Conservation (phyloP, 2,888 invertebrate genomes). For the Drosophila bunnanda region DNA sequence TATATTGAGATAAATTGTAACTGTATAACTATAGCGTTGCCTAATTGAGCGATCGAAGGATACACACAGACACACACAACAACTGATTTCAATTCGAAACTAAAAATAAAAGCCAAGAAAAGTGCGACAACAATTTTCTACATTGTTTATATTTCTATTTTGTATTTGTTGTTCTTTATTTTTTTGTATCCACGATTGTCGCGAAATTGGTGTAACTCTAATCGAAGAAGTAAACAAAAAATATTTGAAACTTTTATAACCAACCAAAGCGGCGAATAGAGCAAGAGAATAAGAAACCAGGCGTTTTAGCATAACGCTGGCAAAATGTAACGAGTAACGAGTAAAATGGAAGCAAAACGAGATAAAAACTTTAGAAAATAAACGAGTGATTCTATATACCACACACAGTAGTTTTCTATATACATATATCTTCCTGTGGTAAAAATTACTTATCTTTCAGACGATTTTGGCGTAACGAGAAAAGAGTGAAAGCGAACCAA, state of each 20-base stretch:
- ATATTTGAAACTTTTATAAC: conserved; percentile 35
- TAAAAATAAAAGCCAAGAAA: conserved; percentile 50
- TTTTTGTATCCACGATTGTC: conserved; percentile 13
- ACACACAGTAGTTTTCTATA: conserved; percentile 1
- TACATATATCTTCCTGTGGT: not conserved
- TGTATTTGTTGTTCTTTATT: not conserved
- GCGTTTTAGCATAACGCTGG: conserved; percentile 43
- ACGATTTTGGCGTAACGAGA: no score
- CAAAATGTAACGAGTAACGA: conserved; percentile 24
- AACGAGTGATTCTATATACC: conserved; percentile 73
- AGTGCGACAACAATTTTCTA: conserved; percentile 7
- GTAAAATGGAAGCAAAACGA: conserved; percentile 43
- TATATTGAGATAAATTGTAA: conserved; percentile 60
- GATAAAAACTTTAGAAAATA: conserved; percentile 64
- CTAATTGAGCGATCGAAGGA: conserved; percentile 41
- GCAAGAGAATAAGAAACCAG: conserved; percentile 11
- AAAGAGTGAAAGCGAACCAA: no score
- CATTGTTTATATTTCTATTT: conserved; percentile 24
- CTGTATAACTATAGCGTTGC: conserved; percentile 71
- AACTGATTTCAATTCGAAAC: conserved; percentile 36
- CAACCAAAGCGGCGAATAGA: conserved; percentile 39
- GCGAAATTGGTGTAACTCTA: conserved; percentile 20
- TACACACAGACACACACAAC: conserved; percentile 3
- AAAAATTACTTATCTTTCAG: not conserved
- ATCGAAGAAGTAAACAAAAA: conserved; percentile 30